phyloP scores from a whole-genome alignment of 1,140 invertebrate genomes.

The Andricus grossulariae region DNA sequence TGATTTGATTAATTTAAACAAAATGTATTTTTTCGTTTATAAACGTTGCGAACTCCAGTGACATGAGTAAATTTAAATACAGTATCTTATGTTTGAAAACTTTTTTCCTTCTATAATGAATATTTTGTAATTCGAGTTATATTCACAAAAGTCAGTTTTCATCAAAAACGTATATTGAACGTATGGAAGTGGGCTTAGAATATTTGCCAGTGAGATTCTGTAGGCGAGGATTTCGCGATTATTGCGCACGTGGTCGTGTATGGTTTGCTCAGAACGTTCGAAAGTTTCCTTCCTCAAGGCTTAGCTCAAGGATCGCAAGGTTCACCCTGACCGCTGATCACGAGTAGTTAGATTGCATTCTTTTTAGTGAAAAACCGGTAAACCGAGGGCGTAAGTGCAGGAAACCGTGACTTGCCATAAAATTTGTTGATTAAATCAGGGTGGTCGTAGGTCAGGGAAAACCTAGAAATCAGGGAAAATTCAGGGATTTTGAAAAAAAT shows the following conservation, averaged over 20 bases:
- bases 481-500: too few species aligned
- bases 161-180: neutral
- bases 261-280: slow-evolving; percentile 33
- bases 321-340: slow-evolving; percentile 54
- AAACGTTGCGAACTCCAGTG: too few species aligned
- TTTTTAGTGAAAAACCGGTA: slow-evolving; percentile 9
- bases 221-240: slow-evolving; percentile 15
- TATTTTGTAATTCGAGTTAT: neutral
- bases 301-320: slow-evolving; percentile 45
- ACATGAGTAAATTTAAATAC: too few species aligned
- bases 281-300: slow-evolving; percentile 45
- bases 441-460: too few species aligned
- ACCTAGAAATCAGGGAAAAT: too few species aligned
- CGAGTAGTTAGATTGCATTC: neutral
- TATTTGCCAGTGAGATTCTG: slow-evolving; percentile 15
- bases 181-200: slow-evolving; percentile 6
- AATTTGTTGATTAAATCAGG: too few species aligned
- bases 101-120: neutral
- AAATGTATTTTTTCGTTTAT: too few species aligned
- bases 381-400: neutral
- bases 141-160: neutral
- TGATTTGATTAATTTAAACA: too few species aligned
- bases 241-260: neutral
- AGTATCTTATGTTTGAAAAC: neutral
- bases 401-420: too few species aligned